phyloP scores from a whole-genome alignment of 2,888 invertebrate genomes.

The Catotricha subobsoleta region DNA sequence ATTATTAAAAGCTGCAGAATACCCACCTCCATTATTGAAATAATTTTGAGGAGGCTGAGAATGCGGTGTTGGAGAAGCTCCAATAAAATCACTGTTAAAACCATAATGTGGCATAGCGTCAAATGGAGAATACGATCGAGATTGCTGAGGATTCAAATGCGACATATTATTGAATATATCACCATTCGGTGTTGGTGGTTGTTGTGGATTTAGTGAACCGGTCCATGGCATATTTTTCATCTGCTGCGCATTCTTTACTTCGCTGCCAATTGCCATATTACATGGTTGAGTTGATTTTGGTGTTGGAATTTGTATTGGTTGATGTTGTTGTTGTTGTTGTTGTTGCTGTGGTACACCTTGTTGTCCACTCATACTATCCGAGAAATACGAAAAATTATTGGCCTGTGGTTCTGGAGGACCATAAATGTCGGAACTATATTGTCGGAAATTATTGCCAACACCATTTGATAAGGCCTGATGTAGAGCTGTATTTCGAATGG shows the following conservation, averaged over 20 bases:
- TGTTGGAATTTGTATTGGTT: neutral
- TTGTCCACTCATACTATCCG: neutral
- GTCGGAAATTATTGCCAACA: slow-evolving; percentile 23
- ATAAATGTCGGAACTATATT: slow-evolving; percentile 18
- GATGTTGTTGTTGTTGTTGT: neutral
- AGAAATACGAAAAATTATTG: slow-evolving; percentile 10
- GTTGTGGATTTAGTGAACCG: neutral
- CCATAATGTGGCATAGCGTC: slow-evolving; percentile 4
- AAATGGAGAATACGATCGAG: slow-evolving; percentile 2
- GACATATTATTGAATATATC: neutral
- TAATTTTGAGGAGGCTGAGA: neutral
- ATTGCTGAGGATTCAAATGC: neutral
- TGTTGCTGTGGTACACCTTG: neutral
- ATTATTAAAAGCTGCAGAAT: neutral
- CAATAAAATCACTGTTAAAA: slow-evolving; percentile 9
- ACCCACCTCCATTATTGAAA: slow-evolving; percentile 1
- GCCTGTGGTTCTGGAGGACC: neutral
- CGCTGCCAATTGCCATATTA: slow-evolving; percentile 28
- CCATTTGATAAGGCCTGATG: slow-evolving; percentile 26
- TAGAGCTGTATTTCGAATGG: slow-evolving; percentile 52
- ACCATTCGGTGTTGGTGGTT: neutral
- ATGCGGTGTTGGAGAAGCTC: slow-evolving; percentile 1
- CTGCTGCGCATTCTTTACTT: slow-evolving; percentile 21
- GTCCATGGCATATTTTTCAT: slow-evolving; percentile 18
- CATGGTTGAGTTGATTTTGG: slow-evolving; percentile 15